Evolutionary conservation across 1,140 invertebrate species (phyloP).

Genomic region (Mya arenaria): DNA sequence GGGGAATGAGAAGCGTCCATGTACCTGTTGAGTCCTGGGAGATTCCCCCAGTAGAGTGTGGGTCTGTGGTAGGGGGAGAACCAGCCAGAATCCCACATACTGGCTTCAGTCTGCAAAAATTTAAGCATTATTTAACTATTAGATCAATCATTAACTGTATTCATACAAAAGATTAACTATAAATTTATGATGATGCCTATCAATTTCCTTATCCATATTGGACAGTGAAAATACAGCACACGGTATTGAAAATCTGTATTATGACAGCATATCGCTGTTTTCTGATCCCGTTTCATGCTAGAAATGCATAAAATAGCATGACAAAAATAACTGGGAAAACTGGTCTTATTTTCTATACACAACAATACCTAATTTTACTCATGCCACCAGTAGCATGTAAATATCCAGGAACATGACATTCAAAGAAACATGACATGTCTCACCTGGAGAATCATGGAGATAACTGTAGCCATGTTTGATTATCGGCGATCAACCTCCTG

Average conservation of each 20-base stretch:
- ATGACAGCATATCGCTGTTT: not conserved
- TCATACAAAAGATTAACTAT: too few relatives aligned
- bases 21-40: slow-evolving; percentile 33
- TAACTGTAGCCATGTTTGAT: too few relatives aligned
- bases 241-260: not conserved
- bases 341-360: too few relatives aligned
- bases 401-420: too few relatives aligned
- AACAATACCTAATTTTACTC: too few relatives aligned
- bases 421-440: not conserved
- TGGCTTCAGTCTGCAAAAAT: slow-evolving; percentile 15
- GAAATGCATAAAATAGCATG: too few relatives aligned
- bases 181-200: not conserved
- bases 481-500: too few relatives aligned
- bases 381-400: too few relatives aligned
- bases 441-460: slow-evolving; percentile 5
- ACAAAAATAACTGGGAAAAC: too few relatives aligned
- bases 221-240: not conserved
- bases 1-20: too few relatives aligned
- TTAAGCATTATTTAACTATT: not conserved
- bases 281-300: not conserved
- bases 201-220: not conserved
- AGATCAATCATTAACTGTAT: not conserved
- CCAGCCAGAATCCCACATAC: slow-evolving; percentile 36
- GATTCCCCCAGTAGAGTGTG: slow-evolving; percentile 30
- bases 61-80: slow-evolving; percentile 24